These are phyloP conservation scores for Caretta caretta DNA, from an alignment of 2,113 vertebrate species.

Conservation along the genomic window DNA sequence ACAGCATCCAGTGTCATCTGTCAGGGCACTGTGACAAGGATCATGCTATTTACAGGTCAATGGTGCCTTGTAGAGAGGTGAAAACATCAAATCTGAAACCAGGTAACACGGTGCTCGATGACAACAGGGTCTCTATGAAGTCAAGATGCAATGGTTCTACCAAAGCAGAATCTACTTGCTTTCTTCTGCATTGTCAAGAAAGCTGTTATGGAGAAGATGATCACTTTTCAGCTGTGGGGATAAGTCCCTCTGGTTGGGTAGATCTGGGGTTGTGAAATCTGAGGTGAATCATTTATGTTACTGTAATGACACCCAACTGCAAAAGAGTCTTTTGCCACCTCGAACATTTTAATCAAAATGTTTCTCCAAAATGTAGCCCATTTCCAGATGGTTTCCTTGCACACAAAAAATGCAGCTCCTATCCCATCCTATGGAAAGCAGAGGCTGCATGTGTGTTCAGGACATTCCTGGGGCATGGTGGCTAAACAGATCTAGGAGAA, in stretches of 20 bases:
- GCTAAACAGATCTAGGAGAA: rapidly evolving
- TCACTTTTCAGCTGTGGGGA: background rate
- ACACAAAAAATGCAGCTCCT: rapidly evolving
- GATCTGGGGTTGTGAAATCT: background rate
- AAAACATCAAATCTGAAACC: background rate
- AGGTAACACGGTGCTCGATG: rapidly evolving
- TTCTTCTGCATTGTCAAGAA: background rate
- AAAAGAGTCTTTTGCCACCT: rapidly evolving
- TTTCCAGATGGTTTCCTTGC: rapidly evolving
- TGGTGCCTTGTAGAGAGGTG: rapidly evolving
- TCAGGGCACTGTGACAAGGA: rapidly evolving
- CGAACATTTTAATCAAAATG: rapidly evolving
- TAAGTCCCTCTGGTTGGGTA: background rate
- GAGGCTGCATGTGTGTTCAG: rapidly evolving
- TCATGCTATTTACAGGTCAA: background rate
- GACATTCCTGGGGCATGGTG: rapidly evolving
- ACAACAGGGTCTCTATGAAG: rapidly evolving
- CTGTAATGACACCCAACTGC: rapidly evolving
- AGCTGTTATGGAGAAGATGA: rapidly evolving
- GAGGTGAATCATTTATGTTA: rapidly evolving
- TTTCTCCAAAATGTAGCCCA: rapidly evolving
- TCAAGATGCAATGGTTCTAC: background rate
- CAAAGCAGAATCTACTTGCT: rapidly evolving
- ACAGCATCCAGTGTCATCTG: rapidly evolving
- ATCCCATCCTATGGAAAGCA: rapidly evolving